Evolutionary conservation across 2,797 vertebrate species (phyloP).

Genomic region (Garrulus glandarius): DNA sequence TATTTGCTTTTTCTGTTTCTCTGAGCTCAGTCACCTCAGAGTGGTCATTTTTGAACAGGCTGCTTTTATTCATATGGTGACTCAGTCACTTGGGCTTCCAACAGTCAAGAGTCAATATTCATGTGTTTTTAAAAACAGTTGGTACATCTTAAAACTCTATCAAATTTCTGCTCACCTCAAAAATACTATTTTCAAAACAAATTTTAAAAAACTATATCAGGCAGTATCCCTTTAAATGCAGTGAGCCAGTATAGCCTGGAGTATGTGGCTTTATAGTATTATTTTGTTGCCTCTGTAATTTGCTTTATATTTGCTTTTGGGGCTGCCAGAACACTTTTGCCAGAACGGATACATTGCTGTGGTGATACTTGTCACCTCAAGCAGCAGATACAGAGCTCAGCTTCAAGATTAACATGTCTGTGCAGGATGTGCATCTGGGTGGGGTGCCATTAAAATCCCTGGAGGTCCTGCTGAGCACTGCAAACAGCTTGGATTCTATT

Average conservation of each 20-base stretch:
- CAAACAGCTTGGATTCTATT: neutral
- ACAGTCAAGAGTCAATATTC: neutral
- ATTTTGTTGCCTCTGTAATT: slow-evolving; percentile 32
- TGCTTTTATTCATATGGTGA: neutral
- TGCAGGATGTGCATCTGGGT: neutral
- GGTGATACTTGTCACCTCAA: neutral
- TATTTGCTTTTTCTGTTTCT: neutral
- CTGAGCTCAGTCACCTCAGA: neutral
- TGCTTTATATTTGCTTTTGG: slow-evolving; percentile 36
- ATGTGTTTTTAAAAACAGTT: neutral
- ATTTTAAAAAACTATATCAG: neutral
- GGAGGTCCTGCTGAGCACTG: neutral
- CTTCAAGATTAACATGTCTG: neutral
- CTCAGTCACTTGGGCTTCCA: neutral
- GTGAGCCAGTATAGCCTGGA: neutral
- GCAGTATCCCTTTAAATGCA: slow-evolving; percentile 72
- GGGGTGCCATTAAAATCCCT: neutral
- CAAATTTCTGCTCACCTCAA: neutral
- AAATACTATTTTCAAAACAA: neutral
- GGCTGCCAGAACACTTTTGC: slow-evolving; percentile 66
- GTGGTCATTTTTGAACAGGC: neutral
- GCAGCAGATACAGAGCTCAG: neutral
- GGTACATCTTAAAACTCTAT: neutral
- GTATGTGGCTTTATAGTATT: slow-evolving; percentile 26
- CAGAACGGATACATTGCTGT: neutral